Evolutionary conservation across 2,888 invertebrate genomes (phyloP).

Genomic region (Villa cingulata): DNA sequence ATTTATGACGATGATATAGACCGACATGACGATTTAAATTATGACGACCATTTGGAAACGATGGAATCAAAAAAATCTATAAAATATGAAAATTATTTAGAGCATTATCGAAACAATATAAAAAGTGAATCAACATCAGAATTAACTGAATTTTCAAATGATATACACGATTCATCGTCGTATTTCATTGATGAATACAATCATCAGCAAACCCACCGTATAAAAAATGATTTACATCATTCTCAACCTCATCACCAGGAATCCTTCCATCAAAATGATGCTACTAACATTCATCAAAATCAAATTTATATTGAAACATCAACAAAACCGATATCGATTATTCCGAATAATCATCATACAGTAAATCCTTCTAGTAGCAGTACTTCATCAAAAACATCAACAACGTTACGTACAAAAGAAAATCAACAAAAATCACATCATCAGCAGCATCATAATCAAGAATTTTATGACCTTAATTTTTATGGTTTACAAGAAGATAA

Average conservation of each 20-base stretch:
- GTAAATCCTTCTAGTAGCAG: too few relatives aligned
- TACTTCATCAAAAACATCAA: neutral
- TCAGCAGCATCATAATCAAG: neutral
- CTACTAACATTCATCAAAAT: neutral
- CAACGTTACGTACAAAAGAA: neutral
- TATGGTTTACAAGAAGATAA: conserved; percentile 20
- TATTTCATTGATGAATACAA: conserved; percentile 5
- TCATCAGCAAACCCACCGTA: neutral
- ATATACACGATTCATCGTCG: conserved; percentile 4
- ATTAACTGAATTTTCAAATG: conserved; percentile 3
- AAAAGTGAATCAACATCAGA: conserved; percentile 8
- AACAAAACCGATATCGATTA: neutral
- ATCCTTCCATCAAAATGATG: neutral
- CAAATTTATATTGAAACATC: neutral
- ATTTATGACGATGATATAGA: neutral
- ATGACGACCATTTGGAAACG: neutral
- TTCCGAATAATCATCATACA: too few relatives aligned
- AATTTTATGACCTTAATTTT: conserved; percentile 8
- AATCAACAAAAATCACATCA: neutral
- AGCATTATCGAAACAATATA: conserved; percentile 26
- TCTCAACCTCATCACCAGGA: conserved; percentile 4
- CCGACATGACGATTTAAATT: conserved; percentile 1
- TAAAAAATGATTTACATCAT: neutral
- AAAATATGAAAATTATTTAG: conserved; percentile 28
- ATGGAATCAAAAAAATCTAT: conserved; percentile 11